A percentile compares a stretch with the other conserved stretches of the same genome.
Conservation (phyloP, 2,888 invertebrate genomes). For the Zele albiditarsus region DNA sequence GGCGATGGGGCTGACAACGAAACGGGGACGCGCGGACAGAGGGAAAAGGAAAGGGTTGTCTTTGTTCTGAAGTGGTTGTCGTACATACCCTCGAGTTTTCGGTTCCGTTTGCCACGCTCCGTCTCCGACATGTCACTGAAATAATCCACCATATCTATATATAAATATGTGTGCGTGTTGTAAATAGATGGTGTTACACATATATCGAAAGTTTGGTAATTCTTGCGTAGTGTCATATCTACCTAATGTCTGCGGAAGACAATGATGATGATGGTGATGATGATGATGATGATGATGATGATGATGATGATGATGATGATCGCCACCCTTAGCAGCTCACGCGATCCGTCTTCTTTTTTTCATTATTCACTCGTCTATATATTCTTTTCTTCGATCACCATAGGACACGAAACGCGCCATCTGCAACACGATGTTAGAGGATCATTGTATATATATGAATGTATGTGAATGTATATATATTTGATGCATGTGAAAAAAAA, state of each 20-base stretch:
- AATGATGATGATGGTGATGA: slow-evolving; percentile 3
- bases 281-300: slow-evolving; percentile 16
- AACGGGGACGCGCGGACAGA: slow-evolving; percentile 1
- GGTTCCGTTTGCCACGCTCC: slow-evolving; percentile 11
- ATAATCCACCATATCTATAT: slow-evolving; percentile 16
- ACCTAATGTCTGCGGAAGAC: slow-evolving; percentile 6
- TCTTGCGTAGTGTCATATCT: background rate
- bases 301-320: slow-evolving; percentile 1
- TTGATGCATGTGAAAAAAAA: no score
- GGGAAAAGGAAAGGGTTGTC: slow-evolving; percentile 17
- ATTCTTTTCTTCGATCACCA: background rate
- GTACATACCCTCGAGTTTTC: slow-evolving; percentile 21
- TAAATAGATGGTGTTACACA: background rate
- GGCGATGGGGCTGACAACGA: slow-evolving; percentile 22
- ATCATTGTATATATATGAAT: no score
- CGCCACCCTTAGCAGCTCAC: slow-evolving; percentile 22
- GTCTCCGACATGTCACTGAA: slow-evolving; percentile 34
- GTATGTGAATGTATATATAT: no score
- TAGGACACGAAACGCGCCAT: background rate
- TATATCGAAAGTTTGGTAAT: slow-evolving; percentile 18
- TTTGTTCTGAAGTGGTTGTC: slow-evolving; percentile 34
- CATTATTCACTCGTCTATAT: background rate
- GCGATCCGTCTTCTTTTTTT: slow-evolving; percentile 11
- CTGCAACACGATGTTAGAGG: background rate
- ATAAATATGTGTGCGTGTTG: background rate